Evolutionary conservation across 2,888 invertebrate genomes (phyloP), one percentile per base, ranked within the genome.

Genomic region (Pachymerium ferrugineum): DNA sequence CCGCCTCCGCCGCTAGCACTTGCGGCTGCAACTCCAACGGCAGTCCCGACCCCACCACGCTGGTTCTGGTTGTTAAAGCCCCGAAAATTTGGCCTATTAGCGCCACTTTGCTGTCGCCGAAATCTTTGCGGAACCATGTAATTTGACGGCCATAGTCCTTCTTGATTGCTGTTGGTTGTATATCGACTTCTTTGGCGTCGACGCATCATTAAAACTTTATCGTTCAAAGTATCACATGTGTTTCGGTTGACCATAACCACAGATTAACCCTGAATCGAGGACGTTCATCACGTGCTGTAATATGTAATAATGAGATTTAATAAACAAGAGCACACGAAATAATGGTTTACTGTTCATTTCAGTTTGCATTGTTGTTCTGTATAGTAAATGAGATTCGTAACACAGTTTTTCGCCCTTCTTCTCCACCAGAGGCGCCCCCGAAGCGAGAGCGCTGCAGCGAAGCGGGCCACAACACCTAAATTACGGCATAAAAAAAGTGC

Each of bases 71-170:
- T 47, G 28, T 68, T 68, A 28, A 28, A 30, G 22, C 12, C 28
- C 6, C 68, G 68, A 68, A 68, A 68, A 28, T 28, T 29, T 25
- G 19, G 68, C 29, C 68, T 19, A 30, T 30, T 30, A 6, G 22
- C 68, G n/a, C n/a, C 25, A 19, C 47, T 19, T 19, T 35, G 62
- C 30, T 73, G 73, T 1, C 73, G 73, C 1, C 73, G 54, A 31
- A 73, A 73, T 29, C 73, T 2, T 19, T 73, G 73, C 29, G 73
- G 73, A 14, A 73, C 73, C 73, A 73, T 73, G 73, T 73, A 73
- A 62, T 62, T 73, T n/a, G 73, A 25, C 54, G 73, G 73, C 73
- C 73, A 73, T 73, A 73, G 22, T 62, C 73, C 73, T 62, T 73
- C 73, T 30, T 73, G 73, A 31, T 73, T 73, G 30, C 73, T 73